Evolutionary conservation across 2,113 vertebrate genomes (phyloP), one percentile per base, ranked within the genome.

Genomic region (Verasper variegatus): DNA sequence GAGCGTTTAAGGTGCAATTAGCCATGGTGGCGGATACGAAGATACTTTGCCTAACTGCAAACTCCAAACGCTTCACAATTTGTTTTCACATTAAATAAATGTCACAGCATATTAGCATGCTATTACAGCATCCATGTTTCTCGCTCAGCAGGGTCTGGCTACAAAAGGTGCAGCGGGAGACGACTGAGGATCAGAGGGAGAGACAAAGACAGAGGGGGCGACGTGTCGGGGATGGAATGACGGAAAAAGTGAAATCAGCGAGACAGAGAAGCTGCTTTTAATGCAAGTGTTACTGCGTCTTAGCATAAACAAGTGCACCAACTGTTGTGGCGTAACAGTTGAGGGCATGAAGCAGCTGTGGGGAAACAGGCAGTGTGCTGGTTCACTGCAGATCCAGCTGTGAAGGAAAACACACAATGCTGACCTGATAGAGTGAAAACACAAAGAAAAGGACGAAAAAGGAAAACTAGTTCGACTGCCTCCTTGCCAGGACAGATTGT

Each of bases 1-100:
- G 61, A 71, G 78, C 82, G 84, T 94, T 91, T 88, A 87, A 86
- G 79, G 68, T 86, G 89, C 85, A 92, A 94, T 93, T 92, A 92
- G 83, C 80, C 83, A 88, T 80, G 81, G 85, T 76, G 76, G 78
- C 63, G 18, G 74, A 61, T 73, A 55, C 24, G 55, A 52, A 27
- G 54, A 84, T 74, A 82, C 66, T 84, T 82, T 64, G 84, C 72
- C 68, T 78, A 81, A 78, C 78, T 85, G 76, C 80, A 81, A 86
- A 88, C 75, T 71, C 82, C 77, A 85, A 89, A 87, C 87, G 83
- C 76, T 85, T 71, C 27, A 71, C 84, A 78, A 74, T 89, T 89
- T 90, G 81, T 86, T 86, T 88, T 86, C 80, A 81, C 79, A 86
- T 91, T 87, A 88, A 84, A 80, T 80, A 91, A 92, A 93, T 92